Percentiles rank a stretch among this genome's conserved stretches.
Conservation (phyloP, 2,797 vertebrate species). For the Periparus ater region DNA sequence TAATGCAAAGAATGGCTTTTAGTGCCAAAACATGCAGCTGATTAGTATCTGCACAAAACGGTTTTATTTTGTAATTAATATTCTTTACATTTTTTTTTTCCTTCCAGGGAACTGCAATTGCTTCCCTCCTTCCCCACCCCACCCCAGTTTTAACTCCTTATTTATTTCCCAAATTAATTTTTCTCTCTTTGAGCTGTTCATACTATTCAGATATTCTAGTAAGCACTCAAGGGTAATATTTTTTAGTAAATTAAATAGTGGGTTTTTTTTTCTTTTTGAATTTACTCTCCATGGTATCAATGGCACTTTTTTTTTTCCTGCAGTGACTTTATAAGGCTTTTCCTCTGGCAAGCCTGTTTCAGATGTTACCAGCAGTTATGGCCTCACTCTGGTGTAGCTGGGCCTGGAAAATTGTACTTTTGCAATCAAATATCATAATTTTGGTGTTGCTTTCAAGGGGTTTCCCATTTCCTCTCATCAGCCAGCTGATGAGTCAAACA, state of each 20-base stretch:
- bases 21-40: neutral
- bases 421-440: neutral
- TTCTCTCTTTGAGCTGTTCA: neutral
- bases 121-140: neutral
- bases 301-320: neutral
- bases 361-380: neutral
- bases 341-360: neutral
- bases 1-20: conserved; percentile 26
- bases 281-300: neutral
- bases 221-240: neutral
- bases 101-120: neutral
- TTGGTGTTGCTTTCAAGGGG: neutral
- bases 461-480: neutral
- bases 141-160: neutral
- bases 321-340: neutral
- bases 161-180: neutral
- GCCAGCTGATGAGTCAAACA: neutral
- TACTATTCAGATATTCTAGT: neutral
- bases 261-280: neutral
- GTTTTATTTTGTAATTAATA: neutral
- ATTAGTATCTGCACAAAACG: neutral
- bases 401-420: neutral
- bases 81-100: neutral
- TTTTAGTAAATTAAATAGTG: neutral
- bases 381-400: neutral